Conservation (phyloP, 2,888 invertebrate species). For the Scaeva pyrastri region DNA sequence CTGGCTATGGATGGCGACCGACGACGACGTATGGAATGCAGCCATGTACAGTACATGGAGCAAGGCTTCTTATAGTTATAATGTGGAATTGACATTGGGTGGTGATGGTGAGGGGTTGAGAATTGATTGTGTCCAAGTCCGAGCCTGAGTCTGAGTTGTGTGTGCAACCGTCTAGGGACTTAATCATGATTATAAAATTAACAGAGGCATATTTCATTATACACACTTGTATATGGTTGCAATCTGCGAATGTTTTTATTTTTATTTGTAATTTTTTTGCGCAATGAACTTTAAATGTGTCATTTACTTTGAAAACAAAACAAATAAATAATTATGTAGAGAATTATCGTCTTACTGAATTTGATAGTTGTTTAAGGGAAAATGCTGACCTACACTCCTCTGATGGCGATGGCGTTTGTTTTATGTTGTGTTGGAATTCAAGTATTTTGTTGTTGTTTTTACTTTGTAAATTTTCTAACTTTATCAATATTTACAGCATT, state of each 20-base stretch:
- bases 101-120: conserved; percentile 5
- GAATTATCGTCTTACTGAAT: neutral
- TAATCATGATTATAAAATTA: conserved; percentile 45
- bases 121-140: neutral
- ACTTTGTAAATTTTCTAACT: too few relatives aligned
- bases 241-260: neutral
- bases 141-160: too few relatives aligned
- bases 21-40: neutral
- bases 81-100: conserved; percentile 46
- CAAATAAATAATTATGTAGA: too few relatives aligned
- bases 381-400: conserved; percentile 8
- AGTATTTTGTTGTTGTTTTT: too few relatives aligned
- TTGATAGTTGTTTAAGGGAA: conserved; percentile 1
- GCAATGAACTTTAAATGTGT: conserved; percentile 31
- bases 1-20: neutral
- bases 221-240: neutral
- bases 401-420: neutral
- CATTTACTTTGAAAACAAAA: neutral
- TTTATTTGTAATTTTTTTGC: conserved; percentile 8
- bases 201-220: conserved; percentile 23
- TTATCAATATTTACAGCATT: too few relatives aligned
- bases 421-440: too few relatives aligned
- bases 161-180: conserved; percentile 49
- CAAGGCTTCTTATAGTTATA: too few relatives aligned
- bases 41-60: too few relatives aligned